Base-by-base conservation (phyloP, 2,113 vertebrate genomes). In the Toxotes jaculatrix region DNA sequence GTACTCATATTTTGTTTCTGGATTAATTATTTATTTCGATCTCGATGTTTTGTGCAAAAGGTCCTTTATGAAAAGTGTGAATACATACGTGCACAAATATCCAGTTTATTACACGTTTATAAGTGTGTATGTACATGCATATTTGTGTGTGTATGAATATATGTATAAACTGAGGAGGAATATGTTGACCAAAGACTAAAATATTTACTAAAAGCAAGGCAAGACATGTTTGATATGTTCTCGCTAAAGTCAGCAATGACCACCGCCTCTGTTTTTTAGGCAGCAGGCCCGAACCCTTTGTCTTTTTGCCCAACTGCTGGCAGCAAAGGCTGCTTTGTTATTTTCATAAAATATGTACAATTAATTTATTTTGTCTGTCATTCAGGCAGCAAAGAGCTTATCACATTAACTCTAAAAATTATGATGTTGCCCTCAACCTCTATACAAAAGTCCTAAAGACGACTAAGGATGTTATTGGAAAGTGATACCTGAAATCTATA, bases 131-230 rank as follows among this genome's bases (percentile, higher is more conserved):
- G 88, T 91, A 94, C 91, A 90, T 93, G 90, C 90, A 93, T 93
- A 94, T 94, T 91, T 95, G 92, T 94, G 91, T 93, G 80, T 91
- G 91, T 92, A 94, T 91, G 91, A 91, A 73, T 93, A 93, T 93
- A 88, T 94, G 92, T 93, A 92, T 90, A 91, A 93, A 93, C 85
- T 83, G 91, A 92, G 85, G 89, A 93, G 88, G 90, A 93, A 85
- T 89, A 93, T 93, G 94, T 94, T 92, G 95, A 95, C 95, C 95
- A 95, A 95, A 95, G 94, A 95, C 94, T 92, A 93, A 94, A 94
- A 91, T 95, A 93, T 94, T 94, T 94, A 93, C 92, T 91, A 92
- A 92, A 94, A 94, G 86, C 88, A 89, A 92, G 88, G 87, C 86
- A 91, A 93, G 90, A 94, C 14, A 77, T 93, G 90, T 93, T 74